These are phyloP conservation scores for Australoheros scitulus DNA, from an alignment of 2,113 vertebrate species.

Conservation along the genomic window DNA sequence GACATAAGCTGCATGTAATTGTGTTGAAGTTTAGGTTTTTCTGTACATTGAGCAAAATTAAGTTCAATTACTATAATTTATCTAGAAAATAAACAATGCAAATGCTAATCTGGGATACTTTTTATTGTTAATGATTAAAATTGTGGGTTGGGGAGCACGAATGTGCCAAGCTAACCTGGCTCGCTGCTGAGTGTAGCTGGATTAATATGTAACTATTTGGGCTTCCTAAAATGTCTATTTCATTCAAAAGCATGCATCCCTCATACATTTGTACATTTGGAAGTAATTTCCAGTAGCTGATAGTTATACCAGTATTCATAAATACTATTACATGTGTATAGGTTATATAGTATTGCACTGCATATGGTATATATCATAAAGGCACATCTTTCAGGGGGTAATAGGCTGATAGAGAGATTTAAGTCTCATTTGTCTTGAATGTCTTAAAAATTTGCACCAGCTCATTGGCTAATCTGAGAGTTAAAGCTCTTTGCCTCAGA, in stretches of 20 bases:
- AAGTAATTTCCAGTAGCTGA: neutral
- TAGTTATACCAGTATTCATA: neutral
- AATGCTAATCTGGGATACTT: neutral
- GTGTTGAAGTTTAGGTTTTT: neutral
- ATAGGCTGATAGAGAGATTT: neutral
- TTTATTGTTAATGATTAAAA: neutral
- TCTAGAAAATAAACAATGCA: neutral
- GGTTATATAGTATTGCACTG: neutral
- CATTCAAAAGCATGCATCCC: neutral
- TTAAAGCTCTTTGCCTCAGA: neutral
- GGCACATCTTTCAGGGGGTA: neutral
- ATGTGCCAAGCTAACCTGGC: neutral
- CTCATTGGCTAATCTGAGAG: neutral
- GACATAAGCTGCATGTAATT: neutral
- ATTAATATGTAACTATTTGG: neutral
- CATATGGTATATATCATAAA: neutral
- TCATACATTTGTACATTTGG: neutral
- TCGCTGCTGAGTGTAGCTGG: neutral
- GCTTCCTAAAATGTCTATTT: neutral
- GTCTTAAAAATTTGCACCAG: slow-evolving; percentile 1
- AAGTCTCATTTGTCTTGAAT: neutral
- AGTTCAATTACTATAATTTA: neutral
- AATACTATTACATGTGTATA: neutral
- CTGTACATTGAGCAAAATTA: neutral
- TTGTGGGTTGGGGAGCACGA: neutral